Evolutionary conservation across 2,797 vertebrate species (phyloP), one percentile per base, ranked within the genome.

Genomic region (Enteromius anoplus): DNA sequence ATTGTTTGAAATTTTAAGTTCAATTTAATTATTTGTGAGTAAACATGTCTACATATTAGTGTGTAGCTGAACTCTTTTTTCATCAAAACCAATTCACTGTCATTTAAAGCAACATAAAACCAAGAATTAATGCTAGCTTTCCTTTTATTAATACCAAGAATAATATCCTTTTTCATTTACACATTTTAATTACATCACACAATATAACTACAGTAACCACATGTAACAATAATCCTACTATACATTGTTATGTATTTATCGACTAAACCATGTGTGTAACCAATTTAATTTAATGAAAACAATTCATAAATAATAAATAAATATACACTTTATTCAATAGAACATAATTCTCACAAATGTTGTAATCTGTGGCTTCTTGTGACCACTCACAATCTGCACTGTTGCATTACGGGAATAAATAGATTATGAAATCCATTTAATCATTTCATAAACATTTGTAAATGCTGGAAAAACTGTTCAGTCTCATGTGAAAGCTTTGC

Each of bases 241-340:
- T 9, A 15, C 45, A 23, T 37, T 73, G 29, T 47, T 64, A 10
- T 3, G 34, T 66, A 3, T 75, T 42, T 66, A 6, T 51, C 45
- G 42, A 55, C 45, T 65, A 66, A 75, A 65, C 32, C 23, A 65
- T 2, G n/a, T 3, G 47, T n/a, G 17, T 55, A 53, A 53, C 19
- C 9, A 6, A 42, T 75, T 82, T 65, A 14, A 75, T 51, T 65
- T 0, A 51, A 29, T 55, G 42, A 29, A 68, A 71, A 75, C 34
- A 26, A 55, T 9, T 26, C 5, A 77, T 29, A 62, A 45, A 40
- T 47, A 37, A 37, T 37, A 37, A 37, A 37, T 6, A 37, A 47
- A 64, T 34, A 65, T n/a, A 34, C 19, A 64, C 40, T 34, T 64
- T 62, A 81, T 65, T 51, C 73, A 73, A 82, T 12, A 45, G 5